Evolutionary conservation across 1,140 invertebrate species (phyloP).

Genomic region (Aphidius gifuensis): DNA sequence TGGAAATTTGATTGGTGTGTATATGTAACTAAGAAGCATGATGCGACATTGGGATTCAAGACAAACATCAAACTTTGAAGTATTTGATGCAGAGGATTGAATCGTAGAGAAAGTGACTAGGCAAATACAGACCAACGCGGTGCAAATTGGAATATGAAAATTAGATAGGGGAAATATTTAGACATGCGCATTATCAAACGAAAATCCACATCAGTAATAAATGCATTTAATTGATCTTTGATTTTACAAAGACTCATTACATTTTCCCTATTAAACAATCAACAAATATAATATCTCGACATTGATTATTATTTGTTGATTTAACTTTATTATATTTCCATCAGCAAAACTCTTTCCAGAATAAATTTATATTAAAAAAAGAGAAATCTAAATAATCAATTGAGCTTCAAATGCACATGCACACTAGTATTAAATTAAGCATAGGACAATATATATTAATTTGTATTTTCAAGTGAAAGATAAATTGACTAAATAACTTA

Average conservation of each 20-base stretch:
- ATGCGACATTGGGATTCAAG: too few relatives aligned
- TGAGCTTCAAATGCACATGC: constrained; percentile 17
- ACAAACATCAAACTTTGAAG: too few relatives aligned
- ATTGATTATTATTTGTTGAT: too few relatives aligned
- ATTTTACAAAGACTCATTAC: not conserved
- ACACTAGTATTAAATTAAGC: not conserved
- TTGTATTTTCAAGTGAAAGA: constrained; percentile 5
- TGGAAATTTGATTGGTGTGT: too few relatives aligned
- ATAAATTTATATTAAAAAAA: constrained; percentile 4
- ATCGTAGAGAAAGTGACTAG: constrained; percentile 24
- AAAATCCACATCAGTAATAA: too few relatives aligned
- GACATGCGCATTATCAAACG: constrained; percentile 13
- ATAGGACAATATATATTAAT: constrained; percentile 20
- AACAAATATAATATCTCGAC: too few relatives aligned
- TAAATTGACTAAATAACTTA: constrained; percentile 15
- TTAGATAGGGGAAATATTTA: not conserved
- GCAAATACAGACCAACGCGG: constrained; percentile 24
- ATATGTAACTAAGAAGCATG: too few relatives aligned
- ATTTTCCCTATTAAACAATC: too few relatives aligned
- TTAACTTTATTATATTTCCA: too few relatives aligned
- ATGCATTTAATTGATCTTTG: constrained; percentile 16
- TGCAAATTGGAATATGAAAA: constrained; percentile 28
- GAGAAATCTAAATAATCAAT: constrained; percentile 16
- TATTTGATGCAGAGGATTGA: constrained; percentile 9
- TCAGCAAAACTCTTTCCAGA: not conserved